A percentile compares a stretch with the other conserved stretches of the same genome.
These are phyloP conservation scores for Sebastes iracundus DNA, from an alignment of 2,797 vertebrate species.

Conservation along the genomic window DNA sequence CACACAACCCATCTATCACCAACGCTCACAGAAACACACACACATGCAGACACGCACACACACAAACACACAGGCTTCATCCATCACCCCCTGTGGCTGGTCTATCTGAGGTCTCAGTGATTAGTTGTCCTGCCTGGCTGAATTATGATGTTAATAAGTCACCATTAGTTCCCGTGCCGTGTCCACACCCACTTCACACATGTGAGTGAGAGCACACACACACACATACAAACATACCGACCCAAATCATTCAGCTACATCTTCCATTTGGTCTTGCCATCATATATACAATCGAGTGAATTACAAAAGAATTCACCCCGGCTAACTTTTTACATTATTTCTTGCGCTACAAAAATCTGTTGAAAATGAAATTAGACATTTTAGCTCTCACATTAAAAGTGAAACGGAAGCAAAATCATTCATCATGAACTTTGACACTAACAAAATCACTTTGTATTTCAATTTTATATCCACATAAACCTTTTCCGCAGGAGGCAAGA, in stretches of 20 bases:
- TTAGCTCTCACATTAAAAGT: background rate
- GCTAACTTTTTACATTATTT: constrained; percentile 7
- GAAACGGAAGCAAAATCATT: background rate
- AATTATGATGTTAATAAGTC: constrained; percentile 90
- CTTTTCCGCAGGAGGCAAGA: background rate
- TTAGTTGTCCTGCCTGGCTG: constrained; percentile 87
- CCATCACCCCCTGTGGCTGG: constrained; percentile 82
- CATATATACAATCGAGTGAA: background rate
- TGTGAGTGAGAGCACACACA: background rate
- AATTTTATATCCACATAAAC: background rate
- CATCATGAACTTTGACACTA: background rate
- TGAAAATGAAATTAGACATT: background rate
- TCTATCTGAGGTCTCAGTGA: constrained; percentile 85
- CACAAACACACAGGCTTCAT: constrained; percentile 61
- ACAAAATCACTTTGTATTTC: background rate
- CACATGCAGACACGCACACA: constrained; percentile 3
- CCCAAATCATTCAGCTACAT: background rate
- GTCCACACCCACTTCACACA: constrained; percentile 63
- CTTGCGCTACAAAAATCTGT: background rate
- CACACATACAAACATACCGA: constrained; percentile 4
- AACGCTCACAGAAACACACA: constrained; percentile 20
- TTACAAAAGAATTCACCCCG: background rate
- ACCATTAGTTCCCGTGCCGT: constrained; percentile 80
- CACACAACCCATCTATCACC: constrained; percentile 78
- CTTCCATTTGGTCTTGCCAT: constrained; percentile 5